Base-by-base conservation (phyloP, 2,888 invertebrate species). In the Agrilus biguttatus region DNA sequence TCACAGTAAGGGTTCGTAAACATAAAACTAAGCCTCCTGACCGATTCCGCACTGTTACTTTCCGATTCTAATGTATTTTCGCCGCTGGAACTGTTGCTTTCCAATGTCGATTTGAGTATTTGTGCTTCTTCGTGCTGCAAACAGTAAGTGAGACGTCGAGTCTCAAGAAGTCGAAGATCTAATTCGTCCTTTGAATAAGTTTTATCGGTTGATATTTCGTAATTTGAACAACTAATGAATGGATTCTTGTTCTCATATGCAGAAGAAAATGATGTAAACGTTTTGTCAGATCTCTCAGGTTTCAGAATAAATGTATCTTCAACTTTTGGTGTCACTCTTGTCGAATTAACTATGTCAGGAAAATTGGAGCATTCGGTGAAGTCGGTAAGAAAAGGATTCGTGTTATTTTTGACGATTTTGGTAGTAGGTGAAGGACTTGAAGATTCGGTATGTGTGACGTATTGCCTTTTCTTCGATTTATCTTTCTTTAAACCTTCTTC, bases 361-460 rank as follows among this genome's bases (percentile, higher is more conserved):
- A 40, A 46, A 39, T 47, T 44, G 35, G 28, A 28, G 10, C 44
- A 42, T 44, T 47, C 47, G 19, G 42, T 42, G 32, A 44, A 39
- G 34, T 42, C 42, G 1, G 42, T n/a, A 12, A 45, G 34, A 17
- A 28, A 28, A 4, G 28, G 28, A 28, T 28, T 28, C 3, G 28
- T 28, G 28, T 8, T 28, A 10, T 28, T 28, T 10, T 28, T 28
- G 28, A 28, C 28, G 28, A 28, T 28, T 28, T 28, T 28, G 7
- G 28, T 10, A 28, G 28, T 28, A 2, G 28, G 28, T 3, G 69
- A 61, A 57, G 70, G 70, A 13, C 5, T 28, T 51, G 69, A 69
- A 55, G 71, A 63, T 40, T 70, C 68, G 58, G 69, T 67, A 50
- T 67, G 64, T 50, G 58, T 66, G 12, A 36, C 40, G 33, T 37